Base-by-base conservation (phyloP, 2,797 vertebrate genomes). In the Melanotaenia maccullochi region DNA sequence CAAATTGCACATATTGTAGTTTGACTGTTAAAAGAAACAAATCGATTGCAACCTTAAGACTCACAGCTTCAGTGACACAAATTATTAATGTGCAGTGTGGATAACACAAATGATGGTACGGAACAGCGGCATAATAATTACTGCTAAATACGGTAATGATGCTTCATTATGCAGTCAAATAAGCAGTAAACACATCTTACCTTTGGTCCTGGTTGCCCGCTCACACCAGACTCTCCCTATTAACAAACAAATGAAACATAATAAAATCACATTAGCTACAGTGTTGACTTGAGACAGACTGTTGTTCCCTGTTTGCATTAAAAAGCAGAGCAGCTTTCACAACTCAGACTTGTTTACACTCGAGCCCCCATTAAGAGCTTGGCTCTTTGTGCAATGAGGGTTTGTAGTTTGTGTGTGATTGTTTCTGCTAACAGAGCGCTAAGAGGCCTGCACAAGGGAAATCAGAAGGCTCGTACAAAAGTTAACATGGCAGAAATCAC, bases 201-300 rank as follows among this genome's bases (percentile, higher is more conserved):
- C 96, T 97, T 97, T 67, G 85, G 84, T 84, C 97, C 97, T 18
- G 78, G 54, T 24, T 81, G 76, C 40, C 97, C 97, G 16, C 79
- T 86, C 38, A 87, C 76, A 57, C 97, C 97, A 71, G 78, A 80
- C 55, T 95, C 94, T 76, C 97, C 97, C 97, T 99, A 92, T 74
- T 81, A 82, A 71, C 58, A 66, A 70, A 77, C 49, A 69, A 14
- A 82, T 32, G 35, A 67, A 63, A 69, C 5, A 49, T n/a, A 33
- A 60, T 58, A 3, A 49, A 54, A 70, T 32, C 5, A 51, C 40
- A 0, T 82, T 20, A 82, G 56, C 30, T 18, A 7, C 56, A 56
- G 40, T 47, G n/a, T 13, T 12, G 44, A 74, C 28, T 24, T 0
- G 30, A 71, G 57, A 65, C 33, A 6, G 18, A 44, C 2, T 11